Evolutionary conservation across 2,113 vertebrate species (phyloP), one percentile per base, ranked within the genome.

Genomic region (Aphyosemion australe): DNA sequence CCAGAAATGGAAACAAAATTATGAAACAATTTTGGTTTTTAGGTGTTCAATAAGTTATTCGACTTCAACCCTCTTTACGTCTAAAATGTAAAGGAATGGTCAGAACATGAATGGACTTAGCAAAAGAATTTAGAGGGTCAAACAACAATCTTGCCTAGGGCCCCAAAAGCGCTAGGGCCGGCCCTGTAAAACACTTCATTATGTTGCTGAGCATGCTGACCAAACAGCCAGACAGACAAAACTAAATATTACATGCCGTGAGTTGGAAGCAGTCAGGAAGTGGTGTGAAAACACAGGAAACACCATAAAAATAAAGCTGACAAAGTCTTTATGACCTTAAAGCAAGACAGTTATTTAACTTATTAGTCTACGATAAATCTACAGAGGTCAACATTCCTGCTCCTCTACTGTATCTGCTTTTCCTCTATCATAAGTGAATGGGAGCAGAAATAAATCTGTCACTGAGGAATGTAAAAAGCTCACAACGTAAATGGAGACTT

Each of bases 391-490:
- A 46, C 60, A 74, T 76, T 74, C 72, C 61, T 50, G 18, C 53
- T 39, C n/a, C 31, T 69, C 41, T 53, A 54, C 19, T 16, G n/a
- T 64, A 71, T 64, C 72, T 74, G 76, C 61, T 74, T 61, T 37
- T 55, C 51, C 41, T 54, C 57, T 32, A 41, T 56, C 51, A 20
- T 55, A 32, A 45, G 43, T 21, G 12, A 72, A 68, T 58, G 21
- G 2, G 56, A 57, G 52, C 49, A 34, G 66, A 55, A 50, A 59
- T 76, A 82, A 69, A 45, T 72, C 70, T 77, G 79, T 63, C 61
- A 76, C 8, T 66, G 46, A 68, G 74, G 69, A 84, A 84, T 76
- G 76, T 66, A 52, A 59, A 57, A 63, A 57, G n/a, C 15, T 76
- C 63, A 62, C 48, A 16, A 67, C 1, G 14, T 51, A 32, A 18